Conservation (phyloP, 2,113 vertebrate genomes). For the Shinisaurus crocodilurus region DNA sequence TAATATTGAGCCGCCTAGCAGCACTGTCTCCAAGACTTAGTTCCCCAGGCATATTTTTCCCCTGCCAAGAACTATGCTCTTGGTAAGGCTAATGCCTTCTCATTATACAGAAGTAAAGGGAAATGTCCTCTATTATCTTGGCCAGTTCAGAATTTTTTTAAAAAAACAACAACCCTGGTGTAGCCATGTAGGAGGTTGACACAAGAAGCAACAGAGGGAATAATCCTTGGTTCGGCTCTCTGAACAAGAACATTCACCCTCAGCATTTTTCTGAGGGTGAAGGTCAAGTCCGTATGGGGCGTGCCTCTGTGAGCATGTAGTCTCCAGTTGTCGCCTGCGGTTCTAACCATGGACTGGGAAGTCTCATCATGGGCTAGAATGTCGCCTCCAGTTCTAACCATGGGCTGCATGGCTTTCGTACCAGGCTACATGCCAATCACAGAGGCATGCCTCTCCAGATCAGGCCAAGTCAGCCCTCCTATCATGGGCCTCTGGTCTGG, state of each 20-base stretch:
- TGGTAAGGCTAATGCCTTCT: background rate
- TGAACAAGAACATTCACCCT: background rate
- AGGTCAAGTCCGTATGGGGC: background rate
- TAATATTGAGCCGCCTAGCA: background rate
- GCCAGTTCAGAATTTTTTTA: background rate
- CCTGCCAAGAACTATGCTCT: background rate
- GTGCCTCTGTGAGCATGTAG: too few relatives aligned
- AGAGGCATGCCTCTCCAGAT: too few relatives aligned
- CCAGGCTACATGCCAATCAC: too few relatives aligned
- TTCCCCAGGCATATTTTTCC: background rate
- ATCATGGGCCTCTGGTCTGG: too few relatives aligned
- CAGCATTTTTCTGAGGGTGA: background rate
- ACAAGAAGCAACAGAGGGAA: background rate
- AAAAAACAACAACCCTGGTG: background rate
- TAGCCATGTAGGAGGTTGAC: background rate
- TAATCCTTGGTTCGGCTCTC: background rate
- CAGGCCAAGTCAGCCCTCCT: too few relatives aligned
- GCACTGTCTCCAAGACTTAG: background rate
- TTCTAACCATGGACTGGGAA: too few relatives aligned
- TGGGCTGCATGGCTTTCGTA: too few relatives aligned
- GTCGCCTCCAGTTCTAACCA: too few relatives aligned
- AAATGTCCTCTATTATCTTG: background rate
- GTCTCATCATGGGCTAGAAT: too few relatives aligned
- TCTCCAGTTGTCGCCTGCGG: too few relatives aligned
- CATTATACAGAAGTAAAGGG: background rate